These are phyloP conservation scores for Columba janthina DNA, from an alignment of 2,113 vertebrate species.

Conservation along the genomic window DNA sequence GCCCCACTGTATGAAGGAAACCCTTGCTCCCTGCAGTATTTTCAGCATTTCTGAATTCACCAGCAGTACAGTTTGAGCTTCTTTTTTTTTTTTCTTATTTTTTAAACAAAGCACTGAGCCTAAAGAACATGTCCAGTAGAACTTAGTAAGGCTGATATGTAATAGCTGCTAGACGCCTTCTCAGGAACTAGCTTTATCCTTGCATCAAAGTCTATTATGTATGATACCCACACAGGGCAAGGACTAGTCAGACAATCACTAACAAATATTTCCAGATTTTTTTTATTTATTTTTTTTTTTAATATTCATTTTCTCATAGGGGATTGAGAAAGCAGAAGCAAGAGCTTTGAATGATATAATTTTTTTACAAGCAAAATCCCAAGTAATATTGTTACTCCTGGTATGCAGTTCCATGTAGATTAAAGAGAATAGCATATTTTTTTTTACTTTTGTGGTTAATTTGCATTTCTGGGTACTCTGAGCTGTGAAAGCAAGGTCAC, in stretches of 20 bases:
- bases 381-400: neutral
- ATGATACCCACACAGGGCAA: neutral
- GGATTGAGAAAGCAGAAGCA: neutral
- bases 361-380: neutral
- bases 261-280: neutral
- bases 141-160: neutral
- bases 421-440: neutral
- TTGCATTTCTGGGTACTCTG: neutral
- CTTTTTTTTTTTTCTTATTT: neutral
- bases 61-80: neutral
- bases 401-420: neutral
- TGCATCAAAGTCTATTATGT: neutral
- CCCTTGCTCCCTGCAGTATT: neutral
- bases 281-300: neutral
- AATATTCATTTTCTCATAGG: neutral
- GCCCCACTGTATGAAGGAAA: accelerated
- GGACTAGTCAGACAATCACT: neutral
- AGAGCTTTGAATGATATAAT: neutral
- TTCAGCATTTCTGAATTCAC: neutral
- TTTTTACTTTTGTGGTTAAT: neutral
- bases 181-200: neutral
- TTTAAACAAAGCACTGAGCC: neutral
- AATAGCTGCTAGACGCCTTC: neutral
- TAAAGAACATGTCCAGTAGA: neutral
- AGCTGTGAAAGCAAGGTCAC: neutral